Evolutionary conservation across 2,888 invertebrate species (phyloP), one percentile per base, ranked within the genome.

Genomic region (Limnephilus rhombicus): DNA sequence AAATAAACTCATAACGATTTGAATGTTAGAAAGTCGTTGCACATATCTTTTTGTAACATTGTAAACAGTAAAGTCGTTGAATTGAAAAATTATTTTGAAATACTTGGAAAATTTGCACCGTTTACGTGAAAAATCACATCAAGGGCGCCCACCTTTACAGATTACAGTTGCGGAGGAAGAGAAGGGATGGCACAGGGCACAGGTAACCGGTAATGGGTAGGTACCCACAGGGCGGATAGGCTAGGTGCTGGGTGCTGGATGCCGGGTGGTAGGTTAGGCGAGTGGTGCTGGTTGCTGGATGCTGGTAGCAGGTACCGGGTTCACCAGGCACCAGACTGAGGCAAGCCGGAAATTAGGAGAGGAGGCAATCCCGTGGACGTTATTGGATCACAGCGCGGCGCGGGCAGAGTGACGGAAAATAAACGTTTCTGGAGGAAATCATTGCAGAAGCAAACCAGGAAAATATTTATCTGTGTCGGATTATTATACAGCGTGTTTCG

Each of bases 331-430:
- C 45, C 45, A 34, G 88, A 31, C 24, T 24, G 24, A 68, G 24
- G 68, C 24, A 68, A 68, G 68, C 68, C 68, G 68, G 68, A 68
- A 68, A 68, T 68, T 68, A 68, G 68, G 68, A 68, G 68, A n/a
- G 68, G 53, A 29, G 88, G 88, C 34, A 88, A 68, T 34, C 4
- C 53, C 29, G 18, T 29, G 88, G 86, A 24, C 15, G 34, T 88
- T 88, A 88, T 88, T 88, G 88, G 37, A 88, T 88, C 88, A 53
- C 88, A 31, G 53, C 31, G n/a, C 45, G 86, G 12, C 45, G 68
- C 68, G 68, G n/a, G 88, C 88, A 88, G 88, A 53, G 88, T 34
- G 68, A 68, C 88, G 88, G 88, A 88, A 88, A 88, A 88, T 88
- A 53, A 24, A 2, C 49, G 31, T 88, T 88, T 88, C 13, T 13